Base-by-base conservation (phyloP, 2,797 vertebrate genomes). In the Dendrocincla fuliginosa region DNA sequence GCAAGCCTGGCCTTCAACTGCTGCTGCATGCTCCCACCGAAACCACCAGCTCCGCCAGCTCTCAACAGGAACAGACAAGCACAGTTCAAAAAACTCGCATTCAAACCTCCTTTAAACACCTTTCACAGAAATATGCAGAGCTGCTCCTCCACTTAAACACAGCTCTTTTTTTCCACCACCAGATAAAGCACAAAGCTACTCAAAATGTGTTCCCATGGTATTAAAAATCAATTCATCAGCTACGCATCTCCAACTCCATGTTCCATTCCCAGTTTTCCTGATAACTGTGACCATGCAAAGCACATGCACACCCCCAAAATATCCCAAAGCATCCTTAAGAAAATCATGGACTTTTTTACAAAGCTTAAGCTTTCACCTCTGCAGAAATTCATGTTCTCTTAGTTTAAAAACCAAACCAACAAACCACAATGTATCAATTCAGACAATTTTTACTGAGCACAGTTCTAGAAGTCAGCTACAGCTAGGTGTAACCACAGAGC, bases 141-240 rank as follows among this genome's bases (percentile, higher is more conserved):
- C 39, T 84, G 42, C 35, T 81, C 42, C 28, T 80, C 46, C 24
- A 76, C 30, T 59, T 83, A 37, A 47, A 33, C 6, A 30, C 28
- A 64, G 18, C 5, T n/a, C n/a, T 33, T 44, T 37, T 4, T 13
- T 6, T 1, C 0, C n/a, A 8, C 8, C 44, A 44, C 19, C 27
- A 67, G 16, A 75, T 81, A 71, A 55, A 81, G 33, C 23, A 84
- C 6, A n/a, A 52, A 61, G 35, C 63, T 52, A 65, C 8, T 64
- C 52, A 68, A 70, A 77, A 1, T 35, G 24, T 67, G 35, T 76
- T 95, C 55, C 74, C 7, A 56, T 22, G 9, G 57, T 32, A 79
- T 23, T 84, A 52, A 77, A 84, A 84, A 86, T 79, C 69, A 61
- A 44, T 89, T 42, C 75, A 69, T 8, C 70, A 82, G 65, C 32